phyloP scores from a whole-genome alignment of 2,888 invertebrate species.

The Dichetophora obliterata region DNA sequence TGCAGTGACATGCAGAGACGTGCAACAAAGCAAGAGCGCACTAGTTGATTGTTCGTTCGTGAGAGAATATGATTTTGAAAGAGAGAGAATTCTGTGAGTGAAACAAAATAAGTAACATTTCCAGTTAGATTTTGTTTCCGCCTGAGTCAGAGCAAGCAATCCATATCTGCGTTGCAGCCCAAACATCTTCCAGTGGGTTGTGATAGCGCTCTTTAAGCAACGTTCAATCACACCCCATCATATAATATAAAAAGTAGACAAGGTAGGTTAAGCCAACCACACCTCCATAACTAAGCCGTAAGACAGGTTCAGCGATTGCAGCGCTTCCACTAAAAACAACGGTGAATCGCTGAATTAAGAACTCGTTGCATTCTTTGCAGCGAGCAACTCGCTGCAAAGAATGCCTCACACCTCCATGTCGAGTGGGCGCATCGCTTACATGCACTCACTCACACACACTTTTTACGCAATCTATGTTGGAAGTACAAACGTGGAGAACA shows the following conservation, averaged over 20 bases:
- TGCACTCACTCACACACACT: neutral
- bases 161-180: neutral
- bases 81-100: neutral
- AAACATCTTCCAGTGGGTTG: constrained; percentile 8
- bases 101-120: neutral
- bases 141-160: neutral
- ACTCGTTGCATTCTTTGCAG: constrained; percentile 47
- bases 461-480: neutral
- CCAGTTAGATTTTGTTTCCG: neutral
- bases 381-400: constrained; percentile 32
- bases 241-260: neutral
- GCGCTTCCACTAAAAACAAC: constrained; percentile 47
- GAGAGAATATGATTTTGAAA: neutral
- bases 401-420: constrained; percentile 36
- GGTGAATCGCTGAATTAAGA: constrained; percentile 42
- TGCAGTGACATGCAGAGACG: constrained; percentile 10
- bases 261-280: neutral
- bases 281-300: neutral
- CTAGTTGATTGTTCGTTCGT: constrained; percentile 49
- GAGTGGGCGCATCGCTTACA: constrained; percentile 29
- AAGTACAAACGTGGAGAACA: constrained; percentile 6
- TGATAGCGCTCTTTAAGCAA: neutral
- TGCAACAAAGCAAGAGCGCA: constrained; percentile 46
- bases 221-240: neutral
- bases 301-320: constrained; percentile 39